Conservation (phyloP, 2,113 vertebrate genomes). For the Pseudois nayaur region DNA sequence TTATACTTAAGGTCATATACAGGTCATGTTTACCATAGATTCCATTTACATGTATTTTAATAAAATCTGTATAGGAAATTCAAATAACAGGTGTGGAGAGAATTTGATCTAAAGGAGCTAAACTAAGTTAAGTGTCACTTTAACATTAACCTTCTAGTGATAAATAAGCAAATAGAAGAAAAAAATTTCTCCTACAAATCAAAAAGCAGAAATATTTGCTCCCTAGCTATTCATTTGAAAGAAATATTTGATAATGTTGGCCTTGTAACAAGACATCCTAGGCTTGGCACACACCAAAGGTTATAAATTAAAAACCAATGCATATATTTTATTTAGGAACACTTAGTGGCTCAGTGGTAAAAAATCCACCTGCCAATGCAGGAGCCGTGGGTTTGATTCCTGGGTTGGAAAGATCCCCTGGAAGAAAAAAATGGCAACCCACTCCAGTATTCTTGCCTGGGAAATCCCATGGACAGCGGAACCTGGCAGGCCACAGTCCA, state of each 20-base stretch:
- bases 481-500: background rate
- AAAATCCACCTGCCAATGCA: background rate
- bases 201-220: conserved; percentile 57
- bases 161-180: conserved; percentile 70
- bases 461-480: background rate
- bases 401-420: background rate
- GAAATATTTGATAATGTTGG: conserved; percentile 34
- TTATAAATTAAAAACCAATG: background rate
- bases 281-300: background rate
- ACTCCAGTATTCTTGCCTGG: background rate
- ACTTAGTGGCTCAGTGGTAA: background rate
- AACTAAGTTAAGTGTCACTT: conserved; percentile 77
- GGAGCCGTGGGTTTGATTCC: background rate
- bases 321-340: background rate
- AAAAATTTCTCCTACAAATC: conserved; percentile 59
- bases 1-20: conserved; percentile 72
- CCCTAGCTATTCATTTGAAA: conserved; percentile 44
- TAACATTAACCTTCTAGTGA: conserved; percentile 73
- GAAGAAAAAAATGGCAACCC: background rate
- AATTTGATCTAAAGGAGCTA: conserved; percentile 75
- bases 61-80: conserved; percentile 78
- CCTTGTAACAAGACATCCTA: conserved; percentile 22
- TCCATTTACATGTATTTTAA: conserved; percentile 81
- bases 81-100: conserved; percentile 75
- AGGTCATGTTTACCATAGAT: conserved; percentile 76